phyloP scores from a whole-genome alignment of 1,140 invertebrate genomes.

The Drosophila truncata region DNA sequence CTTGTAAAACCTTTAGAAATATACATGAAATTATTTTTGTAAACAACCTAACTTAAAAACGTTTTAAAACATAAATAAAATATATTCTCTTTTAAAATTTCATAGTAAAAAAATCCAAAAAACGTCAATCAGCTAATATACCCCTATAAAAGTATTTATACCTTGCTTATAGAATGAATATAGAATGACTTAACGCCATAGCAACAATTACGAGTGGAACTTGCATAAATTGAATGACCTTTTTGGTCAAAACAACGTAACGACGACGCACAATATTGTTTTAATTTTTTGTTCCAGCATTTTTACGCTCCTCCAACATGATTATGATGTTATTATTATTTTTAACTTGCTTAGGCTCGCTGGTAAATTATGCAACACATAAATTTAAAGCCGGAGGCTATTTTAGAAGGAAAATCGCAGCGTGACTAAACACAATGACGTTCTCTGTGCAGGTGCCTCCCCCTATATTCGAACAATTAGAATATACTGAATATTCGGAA shows the following conservation, averaged over 20 bases:
- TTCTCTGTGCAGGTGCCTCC: conserved; percentile 17
- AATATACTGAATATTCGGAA: conserved; percentile 16
- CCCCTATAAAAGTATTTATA: conserved; percentile 21
- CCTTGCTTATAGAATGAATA: conserved; percentile 31
- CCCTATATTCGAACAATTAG: conserved; percentile 36
- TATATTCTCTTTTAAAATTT: neutral
- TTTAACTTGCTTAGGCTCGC: conserved; percentile 29
- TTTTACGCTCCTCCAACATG: conserved; percentile 36
- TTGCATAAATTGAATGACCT: conserved; percentile 68
- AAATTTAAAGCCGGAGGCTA: conserved; percentile 70
- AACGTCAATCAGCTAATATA: conserved; percentile 12
- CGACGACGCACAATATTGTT: conserved; percentile 69
- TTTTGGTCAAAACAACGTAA: conserved; percentile 75
- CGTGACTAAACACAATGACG: conserved; percentile 56
- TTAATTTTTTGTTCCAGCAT: conserved; percentile 17
- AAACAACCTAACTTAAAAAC: too few species aligned
- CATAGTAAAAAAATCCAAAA: neutral
- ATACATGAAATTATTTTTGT: too few species aligned
- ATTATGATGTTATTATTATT: conserved; percentile 56
- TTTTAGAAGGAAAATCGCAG: conserved; percentile 73
- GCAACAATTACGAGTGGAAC: conserved; percentile 45
- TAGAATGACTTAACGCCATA: conserved; percentile 47
- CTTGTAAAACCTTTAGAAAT: too few species aligned
- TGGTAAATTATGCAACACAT: conserved; percentile 69
- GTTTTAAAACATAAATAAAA: too few species aligned